Evolutionary conservation across 2,797 vertebrate species (phyloP).

Genomic region (Siniperca obscura): DNA sequence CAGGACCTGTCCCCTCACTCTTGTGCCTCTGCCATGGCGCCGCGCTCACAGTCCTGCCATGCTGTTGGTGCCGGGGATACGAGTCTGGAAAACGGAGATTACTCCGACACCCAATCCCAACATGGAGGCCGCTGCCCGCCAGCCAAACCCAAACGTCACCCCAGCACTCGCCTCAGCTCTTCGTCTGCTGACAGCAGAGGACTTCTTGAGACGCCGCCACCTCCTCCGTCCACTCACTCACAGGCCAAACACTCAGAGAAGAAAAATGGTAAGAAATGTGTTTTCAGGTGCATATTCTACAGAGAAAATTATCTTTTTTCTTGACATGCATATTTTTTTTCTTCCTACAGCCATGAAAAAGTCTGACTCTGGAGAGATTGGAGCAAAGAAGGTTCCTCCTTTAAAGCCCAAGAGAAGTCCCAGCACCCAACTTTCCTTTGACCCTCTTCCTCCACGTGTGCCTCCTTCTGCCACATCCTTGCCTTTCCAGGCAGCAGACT

Average conservation of each 20-base stretch:
- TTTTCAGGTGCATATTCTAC: not conserved
- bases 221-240: conserved; percentile 75
- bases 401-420: conserved; percentile 93
- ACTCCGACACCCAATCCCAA: conserved; percentile 83
- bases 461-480: conserved; percentile 79
- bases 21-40: conserved; percentile 92
- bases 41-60: conserved; percentile 94
- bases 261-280: conserved; percentile 78
- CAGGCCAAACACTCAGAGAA: conserved; percentile 82
- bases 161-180: conserved; percentile 92
- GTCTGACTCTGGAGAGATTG: conserved; percentile 84
- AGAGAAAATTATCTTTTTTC: not conserved
- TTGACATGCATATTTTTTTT: conserved; percentile 25
- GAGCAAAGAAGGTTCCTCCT: conserved; percentile 89
- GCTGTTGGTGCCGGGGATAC: conserved; percentile 89
- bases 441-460: conserved; percentile 79
- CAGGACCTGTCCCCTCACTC: conserved; percentile 94
- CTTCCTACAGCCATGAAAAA: conserved; percentile 87
- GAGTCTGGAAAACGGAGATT: conserved; percentile 86
- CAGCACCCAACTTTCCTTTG: conserved; percentile 91
- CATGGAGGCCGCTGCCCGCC: conserved; percentile 87
- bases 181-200: conserved; percentile 81
- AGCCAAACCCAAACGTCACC: conserved; percentile 91
- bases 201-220: conserved; percentile 78
- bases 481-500: conserved; percentile 83